These are phyloP conservation scores for Leptopilina myrica DNA, from an alignment of 2,888 invertebrate species.

Conservation along the genomic window DNA sequence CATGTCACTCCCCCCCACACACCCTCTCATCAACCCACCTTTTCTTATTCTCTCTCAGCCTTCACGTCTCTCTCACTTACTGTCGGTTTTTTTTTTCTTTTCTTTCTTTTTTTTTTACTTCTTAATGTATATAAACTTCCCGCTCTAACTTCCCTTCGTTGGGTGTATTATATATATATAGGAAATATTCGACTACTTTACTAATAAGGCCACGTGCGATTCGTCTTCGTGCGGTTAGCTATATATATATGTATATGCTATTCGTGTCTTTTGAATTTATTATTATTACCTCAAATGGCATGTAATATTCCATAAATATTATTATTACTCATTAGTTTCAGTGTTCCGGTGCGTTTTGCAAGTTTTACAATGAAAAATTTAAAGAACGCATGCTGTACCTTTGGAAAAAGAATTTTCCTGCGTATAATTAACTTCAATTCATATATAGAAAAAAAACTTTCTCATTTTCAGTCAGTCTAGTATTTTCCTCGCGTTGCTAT, in stretches of 20 bases:
- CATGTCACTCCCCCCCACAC: slow-evolving; percentile 58
- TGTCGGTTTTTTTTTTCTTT: slow-evolving; percentile 43
- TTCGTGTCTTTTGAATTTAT: slow-evolving; percentile 36
- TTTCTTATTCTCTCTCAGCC: no score
- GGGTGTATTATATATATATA: neutral
- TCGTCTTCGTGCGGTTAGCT: slow-evolving; percentile 39
- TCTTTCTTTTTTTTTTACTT: neutral
- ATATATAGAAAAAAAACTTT: no score
- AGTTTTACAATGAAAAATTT: no score
- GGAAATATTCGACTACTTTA: slow-evolving; percentile 40
- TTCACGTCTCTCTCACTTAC: slow-evolving; percentile 45
- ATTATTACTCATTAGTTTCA: no score
- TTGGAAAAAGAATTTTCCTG: no score
- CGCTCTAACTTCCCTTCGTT: neutral
- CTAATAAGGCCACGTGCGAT: slow-evolving; percentile 41
- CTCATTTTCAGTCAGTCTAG: no score
- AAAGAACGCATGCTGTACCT: no score
- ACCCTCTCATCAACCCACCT: neutral
- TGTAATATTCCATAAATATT: no score
- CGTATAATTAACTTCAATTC: no score
- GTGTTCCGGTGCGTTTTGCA: no score
- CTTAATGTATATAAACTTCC: slow-evolving; percentile 36
- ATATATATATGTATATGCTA: slow-evolving; percentile 26
- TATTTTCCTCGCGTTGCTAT: no score
- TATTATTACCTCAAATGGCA: no score